Evolutionary conservation across 2,888 invertebrate species (phyloP), one percentile per base, ranked within the genome.

Genomic region (Apoderus coryli): DNA sequence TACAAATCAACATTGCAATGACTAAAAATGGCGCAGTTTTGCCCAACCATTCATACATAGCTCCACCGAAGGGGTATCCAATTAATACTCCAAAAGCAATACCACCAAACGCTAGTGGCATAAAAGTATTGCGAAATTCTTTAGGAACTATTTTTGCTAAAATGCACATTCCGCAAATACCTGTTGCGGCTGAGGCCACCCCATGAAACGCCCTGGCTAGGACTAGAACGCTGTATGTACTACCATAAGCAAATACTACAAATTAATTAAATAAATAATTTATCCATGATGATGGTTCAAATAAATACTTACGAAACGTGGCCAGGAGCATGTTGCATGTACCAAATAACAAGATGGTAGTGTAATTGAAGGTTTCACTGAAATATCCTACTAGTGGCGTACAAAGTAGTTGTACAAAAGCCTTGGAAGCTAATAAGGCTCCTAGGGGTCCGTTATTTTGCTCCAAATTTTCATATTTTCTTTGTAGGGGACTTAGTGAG

Each of bases 41-140:
- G 27, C 80, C 80, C 16, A 76, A 63, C 36, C 79, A 65, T 44
- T 80, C 75, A 49, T 84, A 85, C 22, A 77, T 64, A 25, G 81
- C 66, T 2, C 82, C 75, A 6, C 85, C 85, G 41, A 81, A 68
- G 0, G 85, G 85, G 54, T 86, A 85, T 1, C 85, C 85, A 7
- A 79, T 60, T 2, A 86, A 59, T 1, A 86, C 82, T 1, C 85
- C 86, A 9, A 79, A 52, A 1, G 84, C 85, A 31, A 78, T 73
- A 35, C 82, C 82, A 4, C 85, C 81, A 49, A 85, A 67, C 2
- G 81, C 75, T 14, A 78, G 61, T 0, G 85, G 85, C 77, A 86
- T 81, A n/a, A 77, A 62, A 48, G 67, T 67, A 13, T 75, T 72
- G 37, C 77, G 56, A 11, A 48, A 42, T 31, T 69, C 65, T 29